A percentile compares a stretch with the other conserved stretches of the same genome.
Evolutionary conservation across 2,797 vertebrate genomes (phyloP).

Genomic region (Thunnus albacares): DNA sequence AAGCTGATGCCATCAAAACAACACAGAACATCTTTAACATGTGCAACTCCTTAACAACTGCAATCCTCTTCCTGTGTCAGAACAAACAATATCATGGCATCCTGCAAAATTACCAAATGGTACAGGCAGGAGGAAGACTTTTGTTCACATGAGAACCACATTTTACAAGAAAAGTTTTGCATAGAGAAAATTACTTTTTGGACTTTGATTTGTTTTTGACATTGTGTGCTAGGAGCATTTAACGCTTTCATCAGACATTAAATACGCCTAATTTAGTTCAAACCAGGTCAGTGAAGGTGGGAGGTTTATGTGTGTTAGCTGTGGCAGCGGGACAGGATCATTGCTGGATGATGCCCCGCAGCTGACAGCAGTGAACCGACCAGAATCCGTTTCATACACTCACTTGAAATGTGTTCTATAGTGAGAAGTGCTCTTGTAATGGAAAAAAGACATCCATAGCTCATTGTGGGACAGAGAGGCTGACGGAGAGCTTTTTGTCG

Average conservation of each 20-base stretch:
- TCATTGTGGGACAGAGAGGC: conserved; percentile 78
- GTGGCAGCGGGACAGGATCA: conserved; percentile 57
- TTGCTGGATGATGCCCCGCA: conserved; percentile 67
- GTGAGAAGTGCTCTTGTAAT: conserved; percentile 75
- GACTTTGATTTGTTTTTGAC: conserved; percentile 42
- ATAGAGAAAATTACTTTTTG: conserved; percentile 46
- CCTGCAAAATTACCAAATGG: conserved; percentile 40
- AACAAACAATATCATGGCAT: conserved; percentile 45
- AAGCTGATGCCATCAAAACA: conserved; percentile 5
- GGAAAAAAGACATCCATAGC: conserved; percentile 72
- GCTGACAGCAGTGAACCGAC: conserved; percentile 64
- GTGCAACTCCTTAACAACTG: conserved; percentile 8
- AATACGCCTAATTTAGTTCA: conserved; percentile 59
- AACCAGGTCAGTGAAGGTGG: conserved; percentile 57
- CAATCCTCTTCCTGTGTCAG: conserved; percentile 27
- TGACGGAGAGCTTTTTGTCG: conserved; percentile 81
- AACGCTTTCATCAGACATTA: conserved; percentile 35
- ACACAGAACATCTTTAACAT: conserved; percentile 12
- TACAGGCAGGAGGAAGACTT: conserved; percentile 20
- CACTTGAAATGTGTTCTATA: conserved; percentile 72
- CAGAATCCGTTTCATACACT: conserved; percentile 72
- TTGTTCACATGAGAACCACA: conserved; percentile 17
- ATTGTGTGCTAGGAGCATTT: conserved; percentile 20
- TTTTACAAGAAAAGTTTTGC: conserved; percentile 24
- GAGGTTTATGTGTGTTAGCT: conserved; percentile 45